A percentile compares a stretch with the other conserved stretches of the same genome.
Conservation (phyloP, 2,797 vertebrate species). For the Acrossocheilus wenchowensis region DNA sequence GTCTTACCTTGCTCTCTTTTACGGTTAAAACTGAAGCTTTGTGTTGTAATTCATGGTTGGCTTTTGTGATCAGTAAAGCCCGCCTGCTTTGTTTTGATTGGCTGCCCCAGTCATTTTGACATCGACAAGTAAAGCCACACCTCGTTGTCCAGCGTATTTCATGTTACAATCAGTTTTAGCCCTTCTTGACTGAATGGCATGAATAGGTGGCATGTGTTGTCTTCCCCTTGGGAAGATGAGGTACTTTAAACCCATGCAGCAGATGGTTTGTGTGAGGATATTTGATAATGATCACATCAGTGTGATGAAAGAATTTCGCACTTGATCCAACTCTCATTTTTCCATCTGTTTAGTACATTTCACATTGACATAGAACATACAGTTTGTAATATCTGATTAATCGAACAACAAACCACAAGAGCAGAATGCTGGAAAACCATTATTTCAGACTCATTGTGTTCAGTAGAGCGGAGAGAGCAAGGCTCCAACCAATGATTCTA, state of each 20-base stretch:
- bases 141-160: background rate
- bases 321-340: conserved; percentile 27
- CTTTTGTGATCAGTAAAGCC: background rate
- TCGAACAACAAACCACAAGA: background rate
- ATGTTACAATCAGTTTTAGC: background rate
- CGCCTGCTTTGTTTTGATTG: background rate
- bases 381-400: conserved; percentile 1
- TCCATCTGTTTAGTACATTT: conserved; percentile 33
- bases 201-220: conserved; percentile 42
- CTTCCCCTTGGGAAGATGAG: conserved; percentile 63
- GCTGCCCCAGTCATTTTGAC: background rate
- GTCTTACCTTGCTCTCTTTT: background rate
- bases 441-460: conserved; percentile 16
- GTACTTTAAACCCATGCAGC: conserved; percentile 60
- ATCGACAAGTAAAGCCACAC: background rate
- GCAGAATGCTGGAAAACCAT: conserved; percentile 5
- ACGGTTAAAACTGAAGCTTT: background rate
- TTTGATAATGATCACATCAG: conserved; percentile 29
- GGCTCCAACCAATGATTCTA: conserved; percentile 3
- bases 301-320: background rate
- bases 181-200: conserved; percentile 56
- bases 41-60: background rate
- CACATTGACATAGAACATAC: background rate
- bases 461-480: conserved; percentile 14
- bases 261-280: conserved; percentile 61